These are phyloP conservation scores for Grammomys dolichurus DNA, from an alignment of 2,113 vertebrate genomes.

Conservation along the genomic window DNA sequence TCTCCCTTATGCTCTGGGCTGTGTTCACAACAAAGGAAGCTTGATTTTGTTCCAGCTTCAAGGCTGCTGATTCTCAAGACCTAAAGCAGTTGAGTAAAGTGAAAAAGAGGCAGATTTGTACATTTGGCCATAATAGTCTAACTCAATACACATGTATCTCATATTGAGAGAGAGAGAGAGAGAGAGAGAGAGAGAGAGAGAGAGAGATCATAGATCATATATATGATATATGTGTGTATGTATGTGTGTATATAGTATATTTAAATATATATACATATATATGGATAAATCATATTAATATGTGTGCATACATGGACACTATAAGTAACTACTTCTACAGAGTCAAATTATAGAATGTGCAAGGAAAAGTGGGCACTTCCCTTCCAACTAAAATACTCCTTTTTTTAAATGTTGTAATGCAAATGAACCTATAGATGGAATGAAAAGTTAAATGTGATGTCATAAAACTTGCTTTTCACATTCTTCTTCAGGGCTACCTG, in stretches of 20 bases:
- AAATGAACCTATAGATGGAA: not conserved
- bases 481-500: not conserved
- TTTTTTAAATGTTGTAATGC: not conserved
- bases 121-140: not conserved
- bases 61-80: not conserved
- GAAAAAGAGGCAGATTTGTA: not conserved
- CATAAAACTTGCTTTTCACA: not conserved
- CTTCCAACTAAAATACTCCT: not conserved
- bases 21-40: constrained; percentile 46
- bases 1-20: not conserved
- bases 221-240: not conserved
- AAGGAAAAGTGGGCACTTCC: not conserved
- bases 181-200: too few species aligned
- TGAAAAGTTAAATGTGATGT: constrained; percentile 12
- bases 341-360: not conserved
- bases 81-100: not conserved
- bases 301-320: not conserved
- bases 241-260: too few species aligned
- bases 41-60: not conserved
- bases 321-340: not conserved
- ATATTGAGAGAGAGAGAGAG: not conserved
- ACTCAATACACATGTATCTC: not conserved
- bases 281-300: not conserved
- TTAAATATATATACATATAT: too few species aligned
- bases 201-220: not conserved